Evolutionary conservation across 1,140 invertebrate genomes (phyloP).

Genomic region (Andricus grossulariae): DNA sequence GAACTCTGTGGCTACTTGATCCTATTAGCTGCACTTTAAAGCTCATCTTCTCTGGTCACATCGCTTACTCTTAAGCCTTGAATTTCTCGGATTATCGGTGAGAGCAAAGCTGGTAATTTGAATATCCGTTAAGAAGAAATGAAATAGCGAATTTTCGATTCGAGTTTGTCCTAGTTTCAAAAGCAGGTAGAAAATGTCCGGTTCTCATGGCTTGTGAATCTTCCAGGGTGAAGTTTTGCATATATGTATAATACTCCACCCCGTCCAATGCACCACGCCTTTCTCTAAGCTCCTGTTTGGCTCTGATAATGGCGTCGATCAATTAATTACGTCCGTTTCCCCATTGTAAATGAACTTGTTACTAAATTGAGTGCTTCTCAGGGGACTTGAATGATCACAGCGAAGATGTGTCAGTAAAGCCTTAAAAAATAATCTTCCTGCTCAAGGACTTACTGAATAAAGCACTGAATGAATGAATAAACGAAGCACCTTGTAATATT

Average conservation of each 20-base stretch:
- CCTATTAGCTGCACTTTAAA: too few relatives aligned
- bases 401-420: slow-evolving; percentile 8
- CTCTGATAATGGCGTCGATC: slow-evolving; percentile 22
- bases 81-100: neutral
- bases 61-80: too few relatives aligned
- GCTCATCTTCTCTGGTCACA: too few relatives aligned
- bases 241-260: neutral
- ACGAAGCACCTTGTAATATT: neutral
- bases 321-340: slow-evolving; percentile 23
- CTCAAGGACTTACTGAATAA: neutral
- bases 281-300: slow-evolving; percentile 14
- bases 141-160: slow-evolving; percentile 2
- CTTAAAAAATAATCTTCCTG: neutral
- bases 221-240: slow-evolving; percentile 14
- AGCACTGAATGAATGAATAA: neutral
- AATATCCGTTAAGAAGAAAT: slow-evolving; percentile 7
- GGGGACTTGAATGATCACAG: neutral
- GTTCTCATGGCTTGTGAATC: neutral
- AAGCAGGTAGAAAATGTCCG: neutral
- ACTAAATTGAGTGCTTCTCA: slow-evolving; percentile 19
- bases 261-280: neutral
- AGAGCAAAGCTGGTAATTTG: neutral
- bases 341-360: slow-evolving; percentile 8
- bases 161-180: slow-evolving; percentile 19
- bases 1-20: too few relatives aligned